phyloP scores from a whole-genome alignment of 1,140 invertebrate genomes.

The Lasioglossum albipes region DNA sequence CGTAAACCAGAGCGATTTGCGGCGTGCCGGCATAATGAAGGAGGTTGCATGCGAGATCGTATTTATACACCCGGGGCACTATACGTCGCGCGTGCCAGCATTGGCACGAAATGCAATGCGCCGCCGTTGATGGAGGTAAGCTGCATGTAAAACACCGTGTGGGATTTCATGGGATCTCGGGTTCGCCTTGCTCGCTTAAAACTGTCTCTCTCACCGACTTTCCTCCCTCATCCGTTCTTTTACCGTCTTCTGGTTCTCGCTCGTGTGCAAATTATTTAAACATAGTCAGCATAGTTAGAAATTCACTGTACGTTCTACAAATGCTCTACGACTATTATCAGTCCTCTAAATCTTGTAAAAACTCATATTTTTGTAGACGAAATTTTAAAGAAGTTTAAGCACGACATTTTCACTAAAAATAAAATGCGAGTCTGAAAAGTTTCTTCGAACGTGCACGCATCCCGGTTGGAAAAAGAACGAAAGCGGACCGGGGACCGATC shows the following conservation, averaged over 20 bases:
- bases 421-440: too few relatives aligned
- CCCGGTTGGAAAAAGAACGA: too few relatives aligned
- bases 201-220: constrained; percentile 17
- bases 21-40: constrained; percentile 59
- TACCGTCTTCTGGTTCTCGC: neutral
- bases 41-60: constrained; percentile 63
- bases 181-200: constrained; percentile 47
- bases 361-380: too few relatives aligned
- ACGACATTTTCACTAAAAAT: too few relatives aligned
- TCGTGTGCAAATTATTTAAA: too few relatives aligned
- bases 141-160: constrained; percentile 62
- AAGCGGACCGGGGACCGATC: too few relatives aligned
- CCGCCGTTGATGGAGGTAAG: constrained; percentile 57
- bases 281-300: too few relatives aligned
- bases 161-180: constrained; percentile 61
- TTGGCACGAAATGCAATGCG: constrained; percentile 59
- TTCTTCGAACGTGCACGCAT: too few relatives aligned
- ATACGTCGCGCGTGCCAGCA: constrained; percentile 63
- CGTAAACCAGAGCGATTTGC: constrained; percentile 60
- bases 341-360: too few relatives aligned
- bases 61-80: constrained; percentile 63
- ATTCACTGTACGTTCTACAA: too few relatives aligned
- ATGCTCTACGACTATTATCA: too few relatives aligned
- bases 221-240: neutral
- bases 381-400: too few relatives aligned